Conservation (phyloP, 2,888 invertebrate species). For the Megastigmus dorsalis region DNA sequence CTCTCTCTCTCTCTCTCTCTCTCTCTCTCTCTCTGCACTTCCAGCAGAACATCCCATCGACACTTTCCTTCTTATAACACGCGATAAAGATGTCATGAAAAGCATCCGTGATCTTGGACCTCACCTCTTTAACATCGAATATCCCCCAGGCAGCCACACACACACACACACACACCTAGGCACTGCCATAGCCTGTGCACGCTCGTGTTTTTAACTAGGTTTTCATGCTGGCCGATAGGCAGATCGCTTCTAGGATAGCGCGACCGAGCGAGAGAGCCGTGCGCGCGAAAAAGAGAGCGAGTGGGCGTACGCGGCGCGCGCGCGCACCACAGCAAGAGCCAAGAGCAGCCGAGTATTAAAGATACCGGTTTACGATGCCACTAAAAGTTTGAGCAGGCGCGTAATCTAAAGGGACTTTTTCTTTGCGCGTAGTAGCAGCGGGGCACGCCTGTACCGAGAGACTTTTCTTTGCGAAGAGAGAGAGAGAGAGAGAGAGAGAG, state of each 20-base stretch:
- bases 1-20: no score
- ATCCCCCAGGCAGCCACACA: neutral
- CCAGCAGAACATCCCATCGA: slow-evolving; percentile 16
- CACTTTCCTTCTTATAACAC: slow-evolving; percentile 39
- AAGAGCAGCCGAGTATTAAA: slow-evolving; percentile 67
- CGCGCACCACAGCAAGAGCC: no score
- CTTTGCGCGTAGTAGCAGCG: neutral
- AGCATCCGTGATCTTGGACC: neutral
- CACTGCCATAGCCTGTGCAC: neutral
- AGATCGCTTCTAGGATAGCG: slow-evolving; percentile 69
- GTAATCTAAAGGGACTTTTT: slow-evolving; percentile 29
- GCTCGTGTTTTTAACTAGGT: slow-evolving; percentile 21
- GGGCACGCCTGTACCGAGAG: no score
- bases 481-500: neutral
- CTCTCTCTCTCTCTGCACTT: no score
- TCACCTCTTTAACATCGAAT: neutral
- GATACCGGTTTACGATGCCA: slow-evolving; percentile 73
- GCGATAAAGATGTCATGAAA: slow-evolving; percentile 51
- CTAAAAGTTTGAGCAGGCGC: slow-evolving; percentile 63
- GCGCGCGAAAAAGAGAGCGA: slow-evolving; percentile 41
- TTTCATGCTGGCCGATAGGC: slow-evolving; percentile 71
- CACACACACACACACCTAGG: no score
- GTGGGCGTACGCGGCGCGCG: slow-evolving; percentile 57
- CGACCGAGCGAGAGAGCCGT: no score
- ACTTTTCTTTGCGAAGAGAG: no score